phyloP scores from a whole-genome alignment of 2,113 vertebrate species.

The Sclerurus mexicanus region DNA sequence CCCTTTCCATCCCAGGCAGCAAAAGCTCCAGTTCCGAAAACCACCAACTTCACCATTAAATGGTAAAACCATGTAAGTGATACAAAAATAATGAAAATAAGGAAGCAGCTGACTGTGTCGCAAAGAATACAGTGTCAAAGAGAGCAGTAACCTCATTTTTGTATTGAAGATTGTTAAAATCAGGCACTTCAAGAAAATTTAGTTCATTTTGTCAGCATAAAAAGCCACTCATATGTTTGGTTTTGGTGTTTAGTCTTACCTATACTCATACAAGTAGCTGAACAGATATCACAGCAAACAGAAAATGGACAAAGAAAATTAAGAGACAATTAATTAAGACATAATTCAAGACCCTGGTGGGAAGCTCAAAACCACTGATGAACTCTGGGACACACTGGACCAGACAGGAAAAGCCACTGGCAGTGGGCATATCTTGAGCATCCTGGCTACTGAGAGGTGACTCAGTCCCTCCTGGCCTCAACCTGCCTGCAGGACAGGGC shows the following conservation, averaged over 20 bases:
- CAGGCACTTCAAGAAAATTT: not conserved
- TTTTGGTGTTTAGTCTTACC: not conserved
- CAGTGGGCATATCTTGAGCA: not conserved
- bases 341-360: not conserved
- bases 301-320: not conserved
- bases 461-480: fast-evolving
- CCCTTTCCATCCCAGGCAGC: not conserved
- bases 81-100: not conserved
- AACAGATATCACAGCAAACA: not conserved
- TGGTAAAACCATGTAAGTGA: not conserved
- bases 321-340: not conserved
- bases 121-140: not conserved
- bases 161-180: not conserved
- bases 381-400: not conserved
- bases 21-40: not conserved
- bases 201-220: not conserved
- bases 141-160: not conserved
- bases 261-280: not conserved
- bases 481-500: not conserved
- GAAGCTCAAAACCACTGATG: not conserved
- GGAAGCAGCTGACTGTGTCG: not conserved
- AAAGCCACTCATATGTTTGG: not conserved
- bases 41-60: not conserved
- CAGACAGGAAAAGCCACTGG: not conserved
- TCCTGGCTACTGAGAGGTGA: no score